Evolutionary conservation across 2,888 invertebrate species (phyloP).

Genomic region (Drosophila hawaiiensis): DNA sequence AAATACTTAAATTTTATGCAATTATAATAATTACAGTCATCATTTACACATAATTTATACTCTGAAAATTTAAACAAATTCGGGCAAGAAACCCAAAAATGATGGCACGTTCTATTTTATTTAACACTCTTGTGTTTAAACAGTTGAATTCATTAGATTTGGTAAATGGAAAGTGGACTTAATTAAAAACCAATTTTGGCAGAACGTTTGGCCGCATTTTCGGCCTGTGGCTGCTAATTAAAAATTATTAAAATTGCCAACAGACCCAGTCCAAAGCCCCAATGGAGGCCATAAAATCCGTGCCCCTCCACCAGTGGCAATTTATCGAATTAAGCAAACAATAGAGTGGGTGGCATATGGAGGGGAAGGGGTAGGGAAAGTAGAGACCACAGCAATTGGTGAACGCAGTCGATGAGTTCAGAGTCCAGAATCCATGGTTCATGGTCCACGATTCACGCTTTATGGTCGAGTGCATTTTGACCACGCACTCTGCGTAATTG

Average conservation of each 20-base stretch:
- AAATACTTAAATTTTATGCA: not conserved
- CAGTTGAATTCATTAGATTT: slow-evolving; percentile 19
- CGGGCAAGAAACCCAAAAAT: not conserved
- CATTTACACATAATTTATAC: not conserved
- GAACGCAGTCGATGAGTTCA: slow-evolving; percentile 4
- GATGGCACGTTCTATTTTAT: not conserved
- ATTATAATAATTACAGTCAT: not conserved
- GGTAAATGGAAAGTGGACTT: slow-evolving; percentile 33
- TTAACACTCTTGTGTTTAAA: not conserved
- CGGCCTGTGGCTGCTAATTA: slow-evolving; percentile 61
- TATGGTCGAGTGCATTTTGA: slow-evolving; percentile 39
- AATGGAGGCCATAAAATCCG: slow-evolving; percentile 13
- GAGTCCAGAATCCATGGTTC: slow-evolving; percentile 1
- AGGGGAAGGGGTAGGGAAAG: not conserved
- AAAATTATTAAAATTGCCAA: slow-evolving; percentile 69
- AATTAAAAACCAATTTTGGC: slow-evolving; percentile 49
- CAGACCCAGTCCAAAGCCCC: slow-evolving; percentile 29
- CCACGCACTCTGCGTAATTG: slow-evolving; percentile 70
- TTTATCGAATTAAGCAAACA: slow-evolving; percentile 70
- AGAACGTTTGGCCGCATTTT: slow-evolving; percentile 17
- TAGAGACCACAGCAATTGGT: slow-evolving; percentile 37
- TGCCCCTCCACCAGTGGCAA: slow-evolving; percentile 39
- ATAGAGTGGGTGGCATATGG: slow-evolving; percentile 22
- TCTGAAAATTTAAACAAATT: not conserved
- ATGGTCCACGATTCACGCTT: slow-evolving; percentile 13